Conservation (phyloP, 2,888 invertebrate species). For the Acanthopleura granulata region DNA sequence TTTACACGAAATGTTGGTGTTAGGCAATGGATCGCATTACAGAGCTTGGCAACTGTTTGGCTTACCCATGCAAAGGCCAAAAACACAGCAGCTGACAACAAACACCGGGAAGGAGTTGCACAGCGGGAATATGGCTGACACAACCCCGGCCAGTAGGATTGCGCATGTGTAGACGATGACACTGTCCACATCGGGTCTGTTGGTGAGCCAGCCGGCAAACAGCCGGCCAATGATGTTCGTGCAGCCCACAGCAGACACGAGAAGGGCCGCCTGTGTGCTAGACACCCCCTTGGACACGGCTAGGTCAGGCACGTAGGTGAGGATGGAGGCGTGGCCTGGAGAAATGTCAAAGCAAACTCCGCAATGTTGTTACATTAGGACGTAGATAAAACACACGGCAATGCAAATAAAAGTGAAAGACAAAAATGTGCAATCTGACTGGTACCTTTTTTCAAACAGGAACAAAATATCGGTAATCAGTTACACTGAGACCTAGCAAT, state of each 20-base stretch:
- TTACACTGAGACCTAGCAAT: no score
- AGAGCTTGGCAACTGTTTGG: conserved; percentile 1
- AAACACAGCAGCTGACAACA: conserved; percentile 45
- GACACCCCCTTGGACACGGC: conserved; percentile 49
- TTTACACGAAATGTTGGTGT: no score
- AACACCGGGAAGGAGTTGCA: conserved; percentile 45
- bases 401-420: no score
- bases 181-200: conserved; percentile 46
- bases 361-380: no score
- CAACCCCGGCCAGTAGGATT: conserved; percentile 44
- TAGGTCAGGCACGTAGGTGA: conserved; percentile 60
- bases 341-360: no score
- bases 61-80: conserved; percentile 66
- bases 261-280: conserved; percentile 47
- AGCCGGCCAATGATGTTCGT: conserved; percentile 57
- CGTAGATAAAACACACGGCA: no score
- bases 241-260: conserved; percentile 62
- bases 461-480: no score
- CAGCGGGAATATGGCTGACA: conserved; percentile 51
- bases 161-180: conserved; percentile 51
- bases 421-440: no score
- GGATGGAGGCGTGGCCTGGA: conserved; percentile 47
- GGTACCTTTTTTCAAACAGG: no score
- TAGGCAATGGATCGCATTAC: no score
- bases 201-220: conserved; percentile 51